Base-by-base conservation (phyloP, 2,113 vertebrate species). In the Oreochromis aureus region DNA sequence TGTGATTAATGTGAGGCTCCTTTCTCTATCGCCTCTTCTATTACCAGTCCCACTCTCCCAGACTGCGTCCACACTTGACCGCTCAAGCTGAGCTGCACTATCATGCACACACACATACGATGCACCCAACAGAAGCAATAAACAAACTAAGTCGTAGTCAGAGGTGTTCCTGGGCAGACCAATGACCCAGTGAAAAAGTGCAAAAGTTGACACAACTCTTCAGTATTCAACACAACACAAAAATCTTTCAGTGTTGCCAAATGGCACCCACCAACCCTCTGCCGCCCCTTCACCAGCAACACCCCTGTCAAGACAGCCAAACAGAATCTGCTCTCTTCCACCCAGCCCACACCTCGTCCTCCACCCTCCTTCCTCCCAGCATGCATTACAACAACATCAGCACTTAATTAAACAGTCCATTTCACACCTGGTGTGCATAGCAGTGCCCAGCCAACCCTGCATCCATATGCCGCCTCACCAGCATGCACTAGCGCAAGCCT, bases 401-500 rank as follows among this genome's bases (percentile, higher is more conserved):
- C 96, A 96, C 96, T 97, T 97, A 96, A 97, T 97, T 97, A 97
- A 97, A 97, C 96, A 96, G 96, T 96, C 96, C 95, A 96, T 96
- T 97, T 97, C 96, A 97, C 96, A 97, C 96, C 96, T 96, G 96
- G 96, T 96, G 96, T 96, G 95, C 96, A 95, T 94, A 96, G 95
- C 93, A 89, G 91, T 85, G 89, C 93, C 94, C 94, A 94, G 90
- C 91, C 95, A 95, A 94, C 94, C 95, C 95, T 94, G 89, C 92
- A 92, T 94, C 96, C 96, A 96, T 97, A 97, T 97, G 96, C 94
- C 93, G 93, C 87, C 93, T 89, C 93, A 90, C 91, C 89, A 91
- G 81, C 85, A 73, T 66, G 24, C 89, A 86, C 82, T 63, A 54
- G 80, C 89, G 82, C 92, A 89, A 91, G 88, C 91, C 87, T 92